Evolutionary conservation across 1,140 invertebrate species (phyloP).

Genomic region (Drosophila pruinosa): DNA sequence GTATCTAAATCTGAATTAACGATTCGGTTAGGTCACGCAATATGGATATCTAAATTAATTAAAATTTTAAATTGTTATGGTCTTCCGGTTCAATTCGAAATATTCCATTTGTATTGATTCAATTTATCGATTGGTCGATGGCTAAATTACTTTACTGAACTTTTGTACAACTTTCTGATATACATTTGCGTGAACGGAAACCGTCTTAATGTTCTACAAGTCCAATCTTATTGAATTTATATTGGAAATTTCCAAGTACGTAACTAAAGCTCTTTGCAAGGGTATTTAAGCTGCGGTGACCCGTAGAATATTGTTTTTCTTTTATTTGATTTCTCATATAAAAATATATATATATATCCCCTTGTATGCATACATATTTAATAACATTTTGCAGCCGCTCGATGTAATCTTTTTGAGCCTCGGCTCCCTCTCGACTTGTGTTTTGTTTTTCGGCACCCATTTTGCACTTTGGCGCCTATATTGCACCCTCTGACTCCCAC

Average conservation of each 20-base stretch:
- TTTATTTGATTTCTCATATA: constrained; percentile 14
- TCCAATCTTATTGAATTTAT: no score
- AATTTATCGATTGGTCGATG: no score
- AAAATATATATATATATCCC: constrained; percentile 4
- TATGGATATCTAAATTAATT: no score
- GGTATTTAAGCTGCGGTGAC: neutral
- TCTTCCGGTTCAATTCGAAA: no score
- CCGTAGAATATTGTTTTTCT: neutral
- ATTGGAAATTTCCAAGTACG: neutral
- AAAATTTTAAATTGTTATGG: no score
- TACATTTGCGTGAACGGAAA: no score
- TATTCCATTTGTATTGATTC: no score
- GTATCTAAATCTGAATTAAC: no score
- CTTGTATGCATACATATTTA: constrained; percentile 70
- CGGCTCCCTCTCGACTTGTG: constrained; percentile 22
- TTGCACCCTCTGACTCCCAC: constrained; percentile 13
- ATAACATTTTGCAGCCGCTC: constrained; percentile 68
- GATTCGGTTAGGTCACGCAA: no score
- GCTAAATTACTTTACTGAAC: no score
- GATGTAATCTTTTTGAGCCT: constrained; percentile 59
- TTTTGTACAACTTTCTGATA: no score
- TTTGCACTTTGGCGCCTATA: constrained; percentile 65
- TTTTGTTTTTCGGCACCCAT: constrained; percentile 65
- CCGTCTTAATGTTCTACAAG: no score
- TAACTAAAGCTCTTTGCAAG: neutral